Conservation (phyloP, 2,113 vertebrate species). For the Willisornis vidua region DNA sequence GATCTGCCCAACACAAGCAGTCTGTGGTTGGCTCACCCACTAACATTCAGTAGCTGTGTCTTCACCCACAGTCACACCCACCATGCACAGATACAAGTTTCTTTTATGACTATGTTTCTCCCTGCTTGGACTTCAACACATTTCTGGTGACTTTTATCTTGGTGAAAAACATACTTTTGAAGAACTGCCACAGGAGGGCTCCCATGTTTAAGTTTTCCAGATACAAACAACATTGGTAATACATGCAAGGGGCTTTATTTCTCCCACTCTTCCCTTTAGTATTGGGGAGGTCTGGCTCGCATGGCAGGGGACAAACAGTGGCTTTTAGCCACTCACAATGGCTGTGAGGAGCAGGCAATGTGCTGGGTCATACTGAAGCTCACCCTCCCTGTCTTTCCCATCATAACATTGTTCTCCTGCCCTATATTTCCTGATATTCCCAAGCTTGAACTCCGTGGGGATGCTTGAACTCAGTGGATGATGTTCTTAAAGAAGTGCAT, state of each 20-base stretch:
- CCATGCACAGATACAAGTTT: accelerated
- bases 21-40: not conserved
- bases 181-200: constrained; percentile 69
- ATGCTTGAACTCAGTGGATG: not conserved
- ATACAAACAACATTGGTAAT: accelerated
- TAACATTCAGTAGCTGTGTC: not conserved
- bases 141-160: not conserved
- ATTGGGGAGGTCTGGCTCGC: not conserved
- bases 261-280: not conserved
- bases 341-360: not conserved
- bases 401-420: not conserved
- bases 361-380: not conserved
- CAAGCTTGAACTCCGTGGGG: not conserved
- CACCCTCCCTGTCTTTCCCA: not conserved
- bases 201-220: constrained; percentile 47
- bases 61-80: not conserved
- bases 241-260: not conserved
- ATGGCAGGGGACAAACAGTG: not conserved
- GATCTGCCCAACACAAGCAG: not conserved
- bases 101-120: not conserved
- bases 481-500: not conserved
- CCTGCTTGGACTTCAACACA: not conserved
- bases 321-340: not conserved
- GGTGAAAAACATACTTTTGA: not conserved
- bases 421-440: not conserved